A percentile compares a stretch with the other conserved stretches of the same genome.
Conservation (phyloP, 2,113 vertebrate species). For the Panthera leo region DNA sequence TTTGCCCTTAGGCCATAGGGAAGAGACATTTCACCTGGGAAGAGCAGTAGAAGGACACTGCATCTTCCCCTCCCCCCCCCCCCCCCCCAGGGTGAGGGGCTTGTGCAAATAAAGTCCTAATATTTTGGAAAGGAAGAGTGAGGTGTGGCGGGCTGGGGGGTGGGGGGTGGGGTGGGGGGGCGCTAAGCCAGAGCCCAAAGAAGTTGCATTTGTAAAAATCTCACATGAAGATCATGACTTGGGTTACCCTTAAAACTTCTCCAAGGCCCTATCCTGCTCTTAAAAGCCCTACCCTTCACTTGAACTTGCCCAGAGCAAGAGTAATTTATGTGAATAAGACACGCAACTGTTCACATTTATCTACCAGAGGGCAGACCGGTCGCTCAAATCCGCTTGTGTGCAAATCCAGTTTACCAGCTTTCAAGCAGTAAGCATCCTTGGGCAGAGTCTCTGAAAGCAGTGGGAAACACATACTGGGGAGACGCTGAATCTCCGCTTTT, state of each 20-base stretch:
- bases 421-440: background rate
- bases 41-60: background rate
- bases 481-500: background rate
- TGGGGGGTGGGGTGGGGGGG: fast-evolving
- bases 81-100: fast-evolving
- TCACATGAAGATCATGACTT: background rate
- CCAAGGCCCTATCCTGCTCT: background rate
- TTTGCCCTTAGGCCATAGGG: background rate
- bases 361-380: background rate
- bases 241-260: background rate
- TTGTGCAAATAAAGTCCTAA: background rate
- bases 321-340: background rate
- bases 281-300: background rate
- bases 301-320: background rate
- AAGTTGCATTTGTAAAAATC: background rate
- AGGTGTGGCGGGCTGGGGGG: background rate
- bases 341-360: background rate
- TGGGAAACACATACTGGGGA: background rate
- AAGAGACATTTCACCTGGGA: background rate
- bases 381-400: background rate
- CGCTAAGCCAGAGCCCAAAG: background rate
- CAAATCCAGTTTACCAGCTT: background rate
- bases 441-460: background rate
- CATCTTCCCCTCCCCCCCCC: fast-evolving
- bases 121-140: background rate